A percentile compares a stretch with the other conserved stretches of the same genome.
Evolutionary conservation across 2,888 invertebrate species (phyloP).

Genomic region (Meiosimyza platycephala): DNA sequence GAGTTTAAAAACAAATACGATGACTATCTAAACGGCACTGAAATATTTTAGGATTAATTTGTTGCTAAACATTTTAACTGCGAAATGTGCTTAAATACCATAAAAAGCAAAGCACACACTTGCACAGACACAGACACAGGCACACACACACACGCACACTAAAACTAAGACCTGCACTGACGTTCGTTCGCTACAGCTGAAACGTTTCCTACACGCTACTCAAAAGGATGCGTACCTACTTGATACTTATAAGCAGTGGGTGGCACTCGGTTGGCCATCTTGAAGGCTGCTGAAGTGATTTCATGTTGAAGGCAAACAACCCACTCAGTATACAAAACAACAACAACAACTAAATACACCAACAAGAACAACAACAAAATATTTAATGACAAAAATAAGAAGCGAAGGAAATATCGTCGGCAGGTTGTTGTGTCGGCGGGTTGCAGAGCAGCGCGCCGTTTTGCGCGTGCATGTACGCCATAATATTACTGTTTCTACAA

Average conservation of each 20-base stretch:
- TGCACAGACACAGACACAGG: neutral
- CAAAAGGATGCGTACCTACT: neutral
- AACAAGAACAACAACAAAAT: slow-evolving; percentile 12
- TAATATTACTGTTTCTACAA: neutral
- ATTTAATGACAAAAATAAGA: neutral
- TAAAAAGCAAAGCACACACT: neutral
- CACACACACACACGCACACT: neutral
- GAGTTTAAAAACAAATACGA: too few species aligned
- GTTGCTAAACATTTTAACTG: slow-evolving; percentile 1
- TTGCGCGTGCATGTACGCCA: slow-evolving; percentile 32
- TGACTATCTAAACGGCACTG: neutral
- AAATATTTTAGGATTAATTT: slow-evolving; percentile 5
- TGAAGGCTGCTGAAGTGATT: slow-evolving; percentile 15
- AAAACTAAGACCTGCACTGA: neutral
- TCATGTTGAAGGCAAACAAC: slow-evolving; percentile 18
- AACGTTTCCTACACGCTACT: too few species aligned
- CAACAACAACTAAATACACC: slow-evolving; percentile 8
- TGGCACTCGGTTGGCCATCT: slow-evolving; percentile 7
- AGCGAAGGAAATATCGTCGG: neutral
- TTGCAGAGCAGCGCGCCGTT: slow-evolving; percentile 1
- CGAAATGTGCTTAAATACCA: slow-evolving; percentile 5
- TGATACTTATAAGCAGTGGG: neutral
- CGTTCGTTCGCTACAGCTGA: neutral
- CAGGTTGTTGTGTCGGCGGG: neutral
- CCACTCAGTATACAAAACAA: slow-evolving; percentile 18